These are phyloP conservation scores for Melanostoma mellinum DNA, from an alignment of 2,888 invertebrate genomes.

Conservation along the genomic window DNA sequence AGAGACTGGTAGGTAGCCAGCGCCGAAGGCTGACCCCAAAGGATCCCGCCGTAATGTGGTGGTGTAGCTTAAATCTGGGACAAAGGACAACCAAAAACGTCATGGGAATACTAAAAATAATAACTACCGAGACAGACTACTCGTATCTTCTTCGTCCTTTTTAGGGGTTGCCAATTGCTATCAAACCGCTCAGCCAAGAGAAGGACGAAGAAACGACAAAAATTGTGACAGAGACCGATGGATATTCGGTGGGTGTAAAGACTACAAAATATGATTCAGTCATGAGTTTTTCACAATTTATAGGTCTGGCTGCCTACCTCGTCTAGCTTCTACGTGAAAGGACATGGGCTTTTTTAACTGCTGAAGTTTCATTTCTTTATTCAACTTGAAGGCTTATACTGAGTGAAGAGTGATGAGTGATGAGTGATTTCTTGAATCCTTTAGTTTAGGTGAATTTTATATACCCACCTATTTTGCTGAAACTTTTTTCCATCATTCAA, in stretches of 20 bases:
- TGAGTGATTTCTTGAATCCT: constrained; percentile 57
- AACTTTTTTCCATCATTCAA: constrained; percentile 19
- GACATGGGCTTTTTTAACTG: constrained; percentile 52
- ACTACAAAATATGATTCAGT: constrained; percentile 60
- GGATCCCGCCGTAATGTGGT: constrained; percentile 18
- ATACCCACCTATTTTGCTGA: no score
- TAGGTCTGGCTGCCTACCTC: neutral
- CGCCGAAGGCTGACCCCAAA: constrained; percentile 24
- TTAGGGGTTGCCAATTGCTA: neutral
- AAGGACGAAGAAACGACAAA: constrained; percentile 58
- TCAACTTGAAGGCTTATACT: constrained; percentile 36
- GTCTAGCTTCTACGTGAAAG: constrained; percentile 42
- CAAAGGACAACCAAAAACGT: constrained; percentile 43
- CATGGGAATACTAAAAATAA: constrained; percentile 67
- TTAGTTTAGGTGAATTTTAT: neutral
- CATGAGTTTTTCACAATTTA: constrained; percentile 21
- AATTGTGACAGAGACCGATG: constrained; percentile 32
- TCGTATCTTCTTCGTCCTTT: constrained; percentile 39
- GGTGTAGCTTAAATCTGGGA: constrained; percentile 42
- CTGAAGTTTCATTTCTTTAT: constrained; percentile 50
- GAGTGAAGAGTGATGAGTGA: constrained; percentile 43
- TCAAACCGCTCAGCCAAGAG: constrained; percentile 7
- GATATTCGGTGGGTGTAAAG: neutral
- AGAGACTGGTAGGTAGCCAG: neutral
- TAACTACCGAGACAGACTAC: constrained; percentile 55